A percentile compares a stretch with the other conserved stretches of the same genome.
phyloP scores from a whole-genome alignment of 92 coral and sea anemone genomes.

The Porites cylindrica region DNA sequence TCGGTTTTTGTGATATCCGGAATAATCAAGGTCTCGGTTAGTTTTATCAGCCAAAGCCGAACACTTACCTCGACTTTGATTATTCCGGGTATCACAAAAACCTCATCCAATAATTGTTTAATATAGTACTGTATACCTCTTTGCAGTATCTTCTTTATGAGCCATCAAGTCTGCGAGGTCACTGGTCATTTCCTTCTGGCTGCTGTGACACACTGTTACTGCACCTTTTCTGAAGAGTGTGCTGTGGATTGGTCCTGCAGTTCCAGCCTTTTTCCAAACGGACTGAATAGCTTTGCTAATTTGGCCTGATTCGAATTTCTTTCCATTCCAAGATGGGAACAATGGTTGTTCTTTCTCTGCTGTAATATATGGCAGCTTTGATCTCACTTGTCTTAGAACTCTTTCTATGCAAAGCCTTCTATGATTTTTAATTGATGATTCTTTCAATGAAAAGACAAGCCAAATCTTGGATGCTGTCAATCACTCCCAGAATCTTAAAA shows the following conservation, averaged over 20 bases:
- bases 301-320: conserved; percentile 48
- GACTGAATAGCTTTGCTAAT: conserved; percentile 57
- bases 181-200: conserved; percentile 19
- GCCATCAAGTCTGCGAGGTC: conserved; percentile 72
- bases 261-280: conserved; percentile 58
- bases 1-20: too few species aligned
- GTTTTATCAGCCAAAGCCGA: too few species aligned
- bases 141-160: conserved; percentile 39
- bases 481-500: conserved; percentile 2
- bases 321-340: conserved; percentile 69
- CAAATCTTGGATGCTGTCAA: conserved; percentile 8
- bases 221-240: conserved; percentile 63
- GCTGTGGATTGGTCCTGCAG: conserved; percentile 38
- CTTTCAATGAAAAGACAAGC: background rate
- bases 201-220: conserved; percentile 29
- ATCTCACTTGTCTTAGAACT: conserved; percentile 28
- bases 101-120: too few species aligned
- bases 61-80: too few species aligned
- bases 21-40: too few species aligned
- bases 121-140: conserved; percentile 31
- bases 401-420: conserved; percentile 2
- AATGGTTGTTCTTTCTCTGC: conserved; percentile 1
- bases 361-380: conserved; percentile 30
- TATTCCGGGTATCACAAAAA: too few species aligned
- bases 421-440: background rate